Base-by-base conservation (phyloP, 2,113 vertebrate species). In the Hassar affinis region DNA sequence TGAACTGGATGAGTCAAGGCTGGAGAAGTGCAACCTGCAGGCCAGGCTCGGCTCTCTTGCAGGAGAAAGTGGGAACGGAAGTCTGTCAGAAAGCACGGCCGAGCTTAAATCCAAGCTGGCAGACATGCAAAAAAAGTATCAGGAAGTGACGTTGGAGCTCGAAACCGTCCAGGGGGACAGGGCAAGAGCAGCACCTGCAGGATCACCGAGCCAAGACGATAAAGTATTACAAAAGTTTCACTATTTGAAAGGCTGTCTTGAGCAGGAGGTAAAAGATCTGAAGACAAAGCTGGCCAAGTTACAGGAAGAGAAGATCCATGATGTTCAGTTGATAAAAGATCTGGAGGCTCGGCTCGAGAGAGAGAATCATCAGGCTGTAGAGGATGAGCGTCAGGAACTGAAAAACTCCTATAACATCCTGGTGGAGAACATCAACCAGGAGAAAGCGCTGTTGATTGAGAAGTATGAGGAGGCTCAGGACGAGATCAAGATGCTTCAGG, bases 381-480 rank as follows among this genome's bases (percentile, higher is more conserved):
- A 81, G 10, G 94, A 96, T 87, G 95, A 96, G 22, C 92, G 88
- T 4, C 92, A 94, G 84, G 94, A 94, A 81, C 92, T 95, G 68
- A 94, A 93, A 81, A 95, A 86, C 62, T 94, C 95, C 0, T 95
- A 95, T 20, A 91, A 88, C 86, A 91, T 89, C 0, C 89, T 95
- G 57, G 93, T 95, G 84, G 95, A 96, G 72, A 93, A 93, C 45
- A 90, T 94, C 80, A 96, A 94, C 85, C 94, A 94, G 74, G 96
- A 96, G 89, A 97, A 95, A 82, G 90, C 92, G 0, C 85, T 91
- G 90, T 84, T 97, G 76, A 93, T 95, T 85, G 94, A 95, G 87
- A 94, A 93, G 54, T 96, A 97, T 89, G 95, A 93, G 81, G 96
- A 98, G 83, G 95, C 96, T 1, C 95, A 97, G 88, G 96, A 97